These are phyloP conservation scores for Popillia japonica DNA, from an alignment of 1,140 invertebrate species.

Conservation along the genomic window DNA sequence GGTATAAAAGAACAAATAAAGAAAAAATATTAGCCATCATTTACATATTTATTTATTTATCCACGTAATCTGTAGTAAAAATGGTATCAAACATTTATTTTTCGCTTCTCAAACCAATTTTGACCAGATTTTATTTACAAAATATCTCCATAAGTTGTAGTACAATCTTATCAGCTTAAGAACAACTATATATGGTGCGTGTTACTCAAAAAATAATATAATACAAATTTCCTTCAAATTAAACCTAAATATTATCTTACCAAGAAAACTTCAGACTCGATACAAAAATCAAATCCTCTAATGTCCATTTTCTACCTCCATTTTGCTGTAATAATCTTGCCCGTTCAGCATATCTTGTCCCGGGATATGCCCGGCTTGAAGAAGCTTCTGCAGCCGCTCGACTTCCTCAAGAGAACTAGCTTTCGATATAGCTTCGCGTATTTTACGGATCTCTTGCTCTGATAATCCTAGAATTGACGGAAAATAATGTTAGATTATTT, in stretches of 20 bases:
- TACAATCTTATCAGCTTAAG: conserved; percentile 41
- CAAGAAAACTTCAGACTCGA: background rate
- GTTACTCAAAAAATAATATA: too few relatives aligned
- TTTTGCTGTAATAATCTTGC: conserved; percentile 23
- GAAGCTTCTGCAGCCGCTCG: conserved; percentile 89
- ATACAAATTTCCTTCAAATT: too few relatives aligned
- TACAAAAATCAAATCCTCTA: background rate
- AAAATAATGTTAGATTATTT: too few relatives aligned
- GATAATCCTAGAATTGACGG: conserved; percentile 72
- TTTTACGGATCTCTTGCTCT: conserved; percentile 86
- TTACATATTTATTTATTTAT: background rate
- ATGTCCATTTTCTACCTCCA: conserved; percentile 37
- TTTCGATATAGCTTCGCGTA: conserved; percentile 91
- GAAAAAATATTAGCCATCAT: background rate
- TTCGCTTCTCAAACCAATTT: conserved; percentile 38
- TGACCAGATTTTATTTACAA: conserved; percentile 12
- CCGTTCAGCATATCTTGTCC: conserved; percentile 67
- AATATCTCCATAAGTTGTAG: conserved; percentile 16
- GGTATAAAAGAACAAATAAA: too few relatives aligned
- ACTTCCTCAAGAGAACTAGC: conserved; percentile 95
- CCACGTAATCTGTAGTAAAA: conserved; percentile 5
- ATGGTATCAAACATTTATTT: background rate
- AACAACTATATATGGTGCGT: background rate
- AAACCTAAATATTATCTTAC: conserved; percentile 24
- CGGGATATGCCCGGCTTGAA: conserved; percentile 92